Evolutionary conservation across 2,888 invertebrate species (phyloP).

Genomic region (Epirrhoe tristata): DNA sequence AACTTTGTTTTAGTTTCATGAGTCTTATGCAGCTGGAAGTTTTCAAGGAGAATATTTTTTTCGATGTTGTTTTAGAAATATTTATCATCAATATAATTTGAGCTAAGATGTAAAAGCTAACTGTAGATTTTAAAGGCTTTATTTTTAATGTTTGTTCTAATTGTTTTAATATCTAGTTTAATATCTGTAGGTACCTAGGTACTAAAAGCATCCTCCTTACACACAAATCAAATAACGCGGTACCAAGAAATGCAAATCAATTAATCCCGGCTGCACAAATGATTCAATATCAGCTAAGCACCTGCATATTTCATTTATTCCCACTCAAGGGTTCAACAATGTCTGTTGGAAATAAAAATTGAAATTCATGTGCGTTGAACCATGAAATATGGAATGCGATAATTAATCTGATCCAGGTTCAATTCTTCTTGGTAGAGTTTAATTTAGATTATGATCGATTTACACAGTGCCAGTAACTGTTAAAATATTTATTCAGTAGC

Average conservation of each 20-base stretch:
- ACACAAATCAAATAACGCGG: neutral
- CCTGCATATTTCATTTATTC: neutral
- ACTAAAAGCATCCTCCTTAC: no score
- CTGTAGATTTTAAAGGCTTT: no score
- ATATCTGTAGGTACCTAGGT: no score
- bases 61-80: no score
- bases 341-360: neutral
- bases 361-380: conserved; percentile 2
- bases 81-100: no score
- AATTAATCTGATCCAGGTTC: neutral
- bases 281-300: neutral
- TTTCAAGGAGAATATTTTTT: neutral
- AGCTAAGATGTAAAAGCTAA: no score
- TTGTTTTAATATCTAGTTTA: no score
- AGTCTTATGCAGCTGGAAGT: neutral
- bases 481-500: no score
- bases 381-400: conserved; percentile 14
- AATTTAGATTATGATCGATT: neutral
- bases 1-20: neutral
- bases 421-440: neutral
- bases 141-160: no score
- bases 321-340: neutral
- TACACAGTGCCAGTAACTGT: no score
- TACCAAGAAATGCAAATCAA: no score
- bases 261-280: no score